Evolutionary conservation across 2,113 vertebrate genomes (phyloP).

Genomic region (Ammodytes dubius): DNA sequence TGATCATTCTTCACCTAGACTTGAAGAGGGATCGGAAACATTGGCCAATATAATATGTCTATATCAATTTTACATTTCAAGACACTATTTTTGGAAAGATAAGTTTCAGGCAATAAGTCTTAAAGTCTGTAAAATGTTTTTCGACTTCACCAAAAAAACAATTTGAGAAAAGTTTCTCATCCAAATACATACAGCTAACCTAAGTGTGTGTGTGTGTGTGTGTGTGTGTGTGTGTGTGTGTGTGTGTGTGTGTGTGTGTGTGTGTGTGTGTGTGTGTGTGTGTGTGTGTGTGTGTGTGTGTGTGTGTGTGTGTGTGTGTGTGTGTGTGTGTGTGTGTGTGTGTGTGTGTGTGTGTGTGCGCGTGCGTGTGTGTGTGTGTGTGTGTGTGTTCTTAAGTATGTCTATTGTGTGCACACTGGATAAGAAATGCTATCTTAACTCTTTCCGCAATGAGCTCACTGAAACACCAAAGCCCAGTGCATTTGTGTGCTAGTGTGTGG

Average conservation of each 20-base stretch:
- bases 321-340: slow-evolving; percentile 9
- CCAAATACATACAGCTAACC: too few species aligned
- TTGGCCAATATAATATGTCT: too few species aligned
- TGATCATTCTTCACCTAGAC: too few species aligned
- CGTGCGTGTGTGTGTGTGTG: not conserved
- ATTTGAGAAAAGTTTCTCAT: too few species aligned
- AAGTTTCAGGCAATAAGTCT: too few species aligned
- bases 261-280: not conserved
- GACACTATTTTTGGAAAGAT: too few species aligned
- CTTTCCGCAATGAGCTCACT: slow-evolving; percentile 80
- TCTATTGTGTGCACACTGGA: slow-evolving; percentile 51
- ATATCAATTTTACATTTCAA: too few species aligned
- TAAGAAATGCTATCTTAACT: slow-evolving; percentile 72
- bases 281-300: slow-evolving; percentile 9
- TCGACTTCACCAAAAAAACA: too few species aligned
- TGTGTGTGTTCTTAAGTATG: slow-evolving; percentile 3
- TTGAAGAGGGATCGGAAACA: too few species aligned
- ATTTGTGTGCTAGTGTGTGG: slow-evolving; percentile 65
- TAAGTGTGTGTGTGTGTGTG: not conserved
- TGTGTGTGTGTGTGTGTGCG: slow-evolving; percentile 21
- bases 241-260: slow-evolving; percentile 3
- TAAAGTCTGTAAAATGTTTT: too few species aligned
- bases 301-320: slow-evolving; percentile 29
- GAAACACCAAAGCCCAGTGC: slow-evolving; percentile 36
- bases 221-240: slow-evolving; percentile 31